Evolutionary conservation across 2,888 invertebrate species (phyloP), one percentile per base, ranked within the genome.

Genomic region (Scaptomyza caliginosa): DNA sequence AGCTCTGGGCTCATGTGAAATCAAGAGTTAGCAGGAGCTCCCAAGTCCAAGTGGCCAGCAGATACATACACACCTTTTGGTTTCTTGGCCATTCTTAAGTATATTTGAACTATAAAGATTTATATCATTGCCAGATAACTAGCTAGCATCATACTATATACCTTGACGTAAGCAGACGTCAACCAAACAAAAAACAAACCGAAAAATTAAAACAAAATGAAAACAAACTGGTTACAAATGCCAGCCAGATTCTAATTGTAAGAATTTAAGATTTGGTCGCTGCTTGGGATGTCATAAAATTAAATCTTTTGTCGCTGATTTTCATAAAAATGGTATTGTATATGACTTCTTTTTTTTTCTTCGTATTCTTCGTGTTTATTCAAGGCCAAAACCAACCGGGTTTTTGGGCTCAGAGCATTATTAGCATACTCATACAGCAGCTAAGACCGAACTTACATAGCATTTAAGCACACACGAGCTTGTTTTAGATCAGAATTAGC

Each of bases 51-150:
- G 23, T 16, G 36, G 30, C 45, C 60, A 32, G 13, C 26, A 48
- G 64, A 63, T 8, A 10, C 38, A 34, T 11, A 50, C 73, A 74
- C 72, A 72, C 74, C 85, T 85, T 79, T 82, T 77, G 79, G 82
- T 78, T 85, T 82, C 85, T 36, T 34, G 28, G 19, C 42, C 52
- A 49, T 46, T 43, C 36, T 48, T 36, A 32, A 36, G 38, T 17
- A 19, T 49, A 30, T 74, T 19, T 77, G 73, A 78, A 73, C 77
- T 71, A 85, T 76, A 79, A 83, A 86, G 86, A 86, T 80, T 83
- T 62, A 83, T 81, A 85, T 86, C 86, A 49, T 58, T 26, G 54
- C 36, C 63, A 60, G 72, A 75, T 70, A 70, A 64, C 42, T 40
- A 28, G 50, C 49, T 45, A 57, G 42, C 32, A 40, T 59, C 54